A percentile compares a stretch with the other conserved stretches of the same genome.
Conservation (phyloP, 2,797 vertebrate species). For the Cynodonichthys magdalenae region DNA sequence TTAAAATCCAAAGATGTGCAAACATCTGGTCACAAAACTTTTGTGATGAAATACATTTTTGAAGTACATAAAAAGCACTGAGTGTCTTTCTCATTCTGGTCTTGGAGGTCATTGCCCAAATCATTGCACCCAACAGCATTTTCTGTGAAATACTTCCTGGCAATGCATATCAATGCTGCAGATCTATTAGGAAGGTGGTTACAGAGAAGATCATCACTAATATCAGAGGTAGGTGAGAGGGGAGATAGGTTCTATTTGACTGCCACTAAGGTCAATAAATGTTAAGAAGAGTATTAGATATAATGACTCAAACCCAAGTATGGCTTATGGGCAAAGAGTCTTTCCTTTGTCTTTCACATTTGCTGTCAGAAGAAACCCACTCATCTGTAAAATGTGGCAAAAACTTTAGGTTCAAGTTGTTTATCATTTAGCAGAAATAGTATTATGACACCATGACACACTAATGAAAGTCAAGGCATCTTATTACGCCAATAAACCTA, state of each 20-base stretch:
- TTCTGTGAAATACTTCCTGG: slow-evolving; percentile 15
- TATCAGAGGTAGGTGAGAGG: slow-evolving; percentile 20
- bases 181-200: slow-evolving; percentile 31
- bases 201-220: slow-evolving; percentile 22
- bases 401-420: slow-evolving; percentile 26
- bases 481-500: slow-evolving; percentile 41
- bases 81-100: slow-evolving; percentile 12
- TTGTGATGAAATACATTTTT: too few relatives aligned
- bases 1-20: not conserved
- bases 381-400: slow-evolving; percentile 20
- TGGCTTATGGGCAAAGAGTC: slow-evolving; percentile 23
- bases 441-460: slow-evolving; percentile 31
- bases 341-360: slow-evolving; percentile 17
- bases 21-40: too few relatives aligned
- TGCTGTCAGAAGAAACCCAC: not conserved
- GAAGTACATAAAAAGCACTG: not conserved
- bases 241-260: slow-evolving; percentile 35
- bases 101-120: slow-evolving; percentile 34
- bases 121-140: slow-evolving; percentile 23
- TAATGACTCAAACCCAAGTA: slow-evolving; percentile 29
- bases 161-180: slow-evolving; percentile 61
- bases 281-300: slow-evolving; percentile 44
- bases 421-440: slow-evolving; percentile 26
- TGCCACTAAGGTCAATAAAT: slow-evolving; percentile 38
- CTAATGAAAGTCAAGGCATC: slow-evolving; percentile 40